Evolutionary conservation across 53 echinoderm and acorn worm genomes (phyloP).

Genomic region (Stichopus horrens): DNA sequence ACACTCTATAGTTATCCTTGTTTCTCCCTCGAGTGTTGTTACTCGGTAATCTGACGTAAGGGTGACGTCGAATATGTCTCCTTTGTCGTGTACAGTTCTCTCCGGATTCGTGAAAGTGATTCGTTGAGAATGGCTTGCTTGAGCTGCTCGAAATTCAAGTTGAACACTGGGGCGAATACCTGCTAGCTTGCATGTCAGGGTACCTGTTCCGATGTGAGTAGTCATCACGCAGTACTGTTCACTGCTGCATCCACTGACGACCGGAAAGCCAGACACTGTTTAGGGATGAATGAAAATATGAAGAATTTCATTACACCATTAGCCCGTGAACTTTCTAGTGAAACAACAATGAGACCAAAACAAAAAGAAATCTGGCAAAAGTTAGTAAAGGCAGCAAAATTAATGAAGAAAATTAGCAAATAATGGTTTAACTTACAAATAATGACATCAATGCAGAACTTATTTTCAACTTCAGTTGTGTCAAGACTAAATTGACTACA

Average conservation of each 20-base stretch:
- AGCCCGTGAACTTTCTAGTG: neutral
- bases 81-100: neutral
- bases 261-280: neutral
- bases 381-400: no score
- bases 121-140: neutral
- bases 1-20: neutral
- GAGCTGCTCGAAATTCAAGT: neutral
- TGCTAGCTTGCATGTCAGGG: neutral
- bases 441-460: neutral
- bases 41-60: slow-evolving; percentile 23
- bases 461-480: no score
- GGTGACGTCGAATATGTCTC: neutral
- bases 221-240: slow-evolving; percentile 7
- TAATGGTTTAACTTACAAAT: neutral
- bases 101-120: neutral
- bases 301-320: neutral
- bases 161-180: slow-evolving; percentile 5
- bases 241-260: slow-evolving; percentile 1
- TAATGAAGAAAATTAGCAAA: no score
- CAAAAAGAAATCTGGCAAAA: neutral
- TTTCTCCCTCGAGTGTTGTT: no score
- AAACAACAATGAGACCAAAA: neutral
- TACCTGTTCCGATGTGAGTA: neutral
- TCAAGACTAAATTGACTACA: no score
- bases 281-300: neutral